phyloP scores from a whole-genome alignment of 2,113 vertebrate genomes.

The Physeter macrocephalus region DNA sequence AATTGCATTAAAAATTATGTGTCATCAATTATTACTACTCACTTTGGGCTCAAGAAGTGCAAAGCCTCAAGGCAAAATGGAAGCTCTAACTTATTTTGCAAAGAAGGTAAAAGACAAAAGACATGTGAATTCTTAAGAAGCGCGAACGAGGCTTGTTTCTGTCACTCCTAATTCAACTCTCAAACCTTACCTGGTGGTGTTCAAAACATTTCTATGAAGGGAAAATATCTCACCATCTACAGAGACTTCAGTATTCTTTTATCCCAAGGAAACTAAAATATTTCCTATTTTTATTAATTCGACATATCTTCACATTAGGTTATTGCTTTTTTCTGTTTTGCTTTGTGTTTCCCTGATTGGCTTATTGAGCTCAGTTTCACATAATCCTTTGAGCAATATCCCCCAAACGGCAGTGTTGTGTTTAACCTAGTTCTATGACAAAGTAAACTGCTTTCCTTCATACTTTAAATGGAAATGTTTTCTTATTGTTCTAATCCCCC shows the following conservation, averaged over 20 bases:
- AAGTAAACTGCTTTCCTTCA: not conserved
- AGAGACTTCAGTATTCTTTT: not conserved
- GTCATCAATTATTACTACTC: not conserved
- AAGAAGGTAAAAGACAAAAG: constrained; percentile 2
- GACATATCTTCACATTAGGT: not conserved
- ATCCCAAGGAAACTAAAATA: not conserved
- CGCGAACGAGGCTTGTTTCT: not conserved
- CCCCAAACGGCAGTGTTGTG: not conserved
- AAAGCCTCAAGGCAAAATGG: not conserved
- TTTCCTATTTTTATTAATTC: not conserved
- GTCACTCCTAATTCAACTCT: not conserved
- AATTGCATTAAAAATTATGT: not conserved
- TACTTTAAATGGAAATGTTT: not conserved
- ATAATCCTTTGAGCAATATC: not conserved
- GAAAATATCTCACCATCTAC: not conserved
- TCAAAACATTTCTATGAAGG: not conserved
- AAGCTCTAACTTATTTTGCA: not conserved
- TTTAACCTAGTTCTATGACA: not conserved
- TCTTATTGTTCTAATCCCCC: not conserved
- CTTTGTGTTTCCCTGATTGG: not conserved
- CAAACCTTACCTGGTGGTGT: not conserved
- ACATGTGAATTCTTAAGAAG: not conserved
- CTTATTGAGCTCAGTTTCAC: not conserved
- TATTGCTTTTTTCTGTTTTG: not conserved
- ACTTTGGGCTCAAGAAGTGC: not conserved